These are phyloP conservation scores for Epinotia ramella DNA, from an alignment of 2,888 invertebrate genomes.

Conservation along the genomic window DNA sequence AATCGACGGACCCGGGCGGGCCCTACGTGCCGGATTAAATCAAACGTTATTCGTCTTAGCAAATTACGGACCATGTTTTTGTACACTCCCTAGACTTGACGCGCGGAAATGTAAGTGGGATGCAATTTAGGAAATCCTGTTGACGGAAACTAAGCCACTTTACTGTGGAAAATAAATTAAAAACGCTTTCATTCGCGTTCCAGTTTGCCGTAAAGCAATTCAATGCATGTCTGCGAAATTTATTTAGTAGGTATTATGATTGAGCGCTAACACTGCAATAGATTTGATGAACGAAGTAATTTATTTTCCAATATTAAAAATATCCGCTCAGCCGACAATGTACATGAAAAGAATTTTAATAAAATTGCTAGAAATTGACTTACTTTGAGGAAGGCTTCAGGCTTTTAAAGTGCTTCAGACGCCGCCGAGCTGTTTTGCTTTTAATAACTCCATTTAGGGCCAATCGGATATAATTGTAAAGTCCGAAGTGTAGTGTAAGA, in stretches of 20 bases:
- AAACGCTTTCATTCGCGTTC: conserved; percentile 28
- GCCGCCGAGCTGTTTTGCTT: background rate
- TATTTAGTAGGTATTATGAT: background rate
- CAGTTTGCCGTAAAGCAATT: conserved; percentile 15
- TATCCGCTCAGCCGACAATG: conserved; percentile 13
- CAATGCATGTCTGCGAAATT: conserved; percentile 14
- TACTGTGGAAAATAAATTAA: conserved; percentile 48
- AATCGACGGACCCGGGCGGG: conserved; percentile 75
- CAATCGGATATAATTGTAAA: background rate
- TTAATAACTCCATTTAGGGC: background rate
- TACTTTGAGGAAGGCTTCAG: conserved; percentile 19
- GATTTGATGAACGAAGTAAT: conserved; percentile 4
- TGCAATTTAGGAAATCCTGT: conserved; percentile 64
- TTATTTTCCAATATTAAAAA: conserved; percentile 25
- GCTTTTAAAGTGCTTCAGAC: background rate
- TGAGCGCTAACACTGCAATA: conserved; percentile 4
- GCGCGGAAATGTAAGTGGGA: conserved; percentile 70
- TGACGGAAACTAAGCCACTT: conserved; percentile 56
- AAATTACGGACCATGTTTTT: conserved; percentile 81
- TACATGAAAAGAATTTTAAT: conserved; percentile 25
- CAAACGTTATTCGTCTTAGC: conserved; percentile 84
- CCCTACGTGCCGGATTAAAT: conserved; percentile 81
- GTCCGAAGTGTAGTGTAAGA: too few species aligned
- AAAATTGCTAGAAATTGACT: conserved; percentile 12
- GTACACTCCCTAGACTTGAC: conserved; percentile 70